phyloP scores from a whole-genome alignment of 2,113 vertebrate genomes.

The Hippocampus guttulatus region DNA sequence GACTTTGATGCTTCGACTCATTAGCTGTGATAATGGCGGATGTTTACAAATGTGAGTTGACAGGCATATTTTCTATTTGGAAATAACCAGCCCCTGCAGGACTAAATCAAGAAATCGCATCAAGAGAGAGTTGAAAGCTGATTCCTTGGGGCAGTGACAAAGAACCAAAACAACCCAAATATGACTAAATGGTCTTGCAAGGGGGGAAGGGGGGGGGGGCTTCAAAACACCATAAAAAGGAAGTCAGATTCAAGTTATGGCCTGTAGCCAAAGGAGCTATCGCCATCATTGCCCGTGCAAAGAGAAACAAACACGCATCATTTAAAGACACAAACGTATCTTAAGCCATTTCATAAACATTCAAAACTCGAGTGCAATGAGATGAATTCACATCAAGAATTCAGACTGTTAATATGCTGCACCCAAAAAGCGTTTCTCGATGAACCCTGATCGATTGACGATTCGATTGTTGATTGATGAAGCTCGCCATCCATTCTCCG shows the following conservation, averaged over 20 bases:
- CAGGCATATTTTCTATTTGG: background rate
- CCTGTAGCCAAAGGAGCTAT: background rate
- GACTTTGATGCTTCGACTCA: background rate
- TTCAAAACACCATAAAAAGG: background rate
- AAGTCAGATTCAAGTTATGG: background rate
- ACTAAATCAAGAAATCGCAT: background rate
- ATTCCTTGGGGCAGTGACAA: background rate
- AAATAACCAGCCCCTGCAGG: background rate
- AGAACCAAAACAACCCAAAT: background rate
- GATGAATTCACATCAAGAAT: no score
- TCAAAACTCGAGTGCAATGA: no score
- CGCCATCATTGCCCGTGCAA: background rate
- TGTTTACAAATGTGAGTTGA: background rate
- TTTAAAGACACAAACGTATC: no score
- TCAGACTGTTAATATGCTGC: no score
- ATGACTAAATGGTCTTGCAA: background rate
- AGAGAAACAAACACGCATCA: no score
- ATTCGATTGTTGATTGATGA: background rate
- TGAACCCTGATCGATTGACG: background rate
- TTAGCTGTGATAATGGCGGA: conserved; percentile 6
- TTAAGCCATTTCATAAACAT: no score
- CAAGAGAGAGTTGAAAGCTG: background rate
- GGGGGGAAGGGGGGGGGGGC: no score
- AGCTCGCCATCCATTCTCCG: background rate
- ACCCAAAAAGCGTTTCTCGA: background rate